phyloP scores from a whole-genome alignment of 2,113 vertebrate genomes.

The Psilopogon haemacephalus region DNA sequence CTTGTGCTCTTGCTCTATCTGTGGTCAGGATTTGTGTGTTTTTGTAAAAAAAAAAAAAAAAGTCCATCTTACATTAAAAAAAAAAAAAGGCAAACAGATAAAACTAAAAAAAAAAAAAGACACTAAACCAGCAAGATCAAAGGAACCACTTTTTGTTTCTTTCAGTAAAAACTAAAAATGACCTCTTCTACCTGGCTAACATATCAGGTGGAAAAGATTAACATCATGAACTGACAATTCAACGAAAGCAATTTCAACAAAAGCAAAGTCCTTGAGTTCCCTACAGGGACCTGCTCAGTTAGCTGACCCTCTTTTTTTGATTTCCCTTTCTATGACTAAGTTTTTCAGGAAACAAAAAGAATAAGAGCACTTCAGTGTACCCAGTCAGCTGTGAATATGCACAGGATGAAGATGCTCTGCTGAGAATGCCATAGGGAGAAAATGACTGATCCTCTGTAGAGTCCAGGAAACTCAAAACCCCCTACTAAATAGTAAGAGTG shows the following conservation, averaged over 20 bases:
- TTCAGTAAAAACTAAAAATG: not conserved
- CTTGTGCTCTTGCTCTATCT: not conserved
- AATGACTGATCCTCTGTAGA: not conserved
- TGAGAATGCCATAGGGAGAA: conserved; percentile 21
- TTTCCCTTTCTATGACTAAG: not conserved
- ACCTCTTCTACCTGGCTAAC: not conserved
- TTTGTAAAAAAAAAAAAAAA: too few relatives aligned
- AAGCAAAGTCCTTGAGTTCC: not conserved
- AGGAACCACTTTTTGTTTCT: not conserved
- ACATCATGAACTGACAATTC: not conserved
- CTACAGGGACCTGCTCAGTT: not conserved
- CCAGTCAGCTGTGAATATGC: conserved; percentile 23
- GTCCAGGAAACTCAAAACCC: not conserved
- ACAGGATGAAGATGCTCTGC: not conserved
- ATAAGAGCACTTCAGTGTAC: not conserved
- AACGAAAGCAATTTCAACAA: not conserved
- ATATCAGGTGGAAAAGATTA: conserved; percentile 12
- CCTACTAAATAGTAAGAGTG: not conserved
- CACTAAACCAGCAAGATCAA: not conserved
- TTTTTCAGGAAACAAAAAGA: conserved; percentile 11
- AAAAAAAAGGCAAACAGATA: not conserved
- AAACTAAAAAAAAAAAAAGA: not conserved
- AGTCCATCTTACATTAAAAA: not conserved
- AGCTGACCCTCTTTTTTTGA: not conserved
- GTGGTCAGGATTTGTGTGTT: not conserved